Evolutionary conservation across 1,140 invertebrate genomes (phyloP).

Genomic region (Myzus persicae): DNA sequence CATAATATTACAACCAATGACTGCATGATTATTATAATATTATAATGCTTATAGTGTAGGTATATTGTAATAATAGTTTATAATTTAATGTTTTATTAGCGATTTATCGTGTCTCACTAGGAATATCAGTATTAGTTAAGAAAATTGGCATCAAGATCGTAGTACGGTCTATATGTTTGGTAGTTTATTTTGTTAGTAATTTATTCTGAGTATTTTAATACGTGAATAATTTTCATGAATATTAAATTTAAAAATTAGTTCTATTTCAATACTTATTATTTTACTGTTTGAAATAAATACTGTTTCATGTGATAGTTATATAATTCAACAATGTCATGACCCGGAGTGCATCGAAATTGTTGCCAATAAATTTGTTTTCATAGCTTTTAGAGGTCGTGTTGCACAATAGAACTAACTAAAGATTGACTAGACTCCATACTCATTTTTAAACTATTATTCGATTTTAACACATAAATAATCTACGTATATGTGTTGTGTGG

Average conservation of each 20-base stretch:
- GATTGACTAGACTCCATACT: not conserved
- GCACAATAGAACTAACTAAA: conserved; percentile 27
- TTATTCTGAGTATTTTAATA: not conserved
- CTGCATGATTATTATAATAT: not conserved
- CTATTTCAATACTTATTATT: not conserved
- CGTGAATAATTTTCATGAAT: not conserved
- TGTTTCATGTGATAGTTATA: not conserved
- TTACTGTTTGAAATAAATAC: not conserved
- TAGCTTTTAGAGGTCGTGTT: conserved; percentile 32
- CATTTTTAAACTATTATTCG: not conserved
- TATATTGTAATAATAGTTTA: not conserved
- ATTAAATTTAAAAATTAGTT: not conserved
- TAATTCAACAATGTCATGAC: conserved; percentile 48
- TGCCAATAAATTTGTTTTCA: conserved; percentile 55
- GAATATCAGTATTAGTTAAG: not conserved
- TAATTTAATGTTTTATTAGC: not conserved
- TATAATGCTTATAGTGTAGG: not conserved
- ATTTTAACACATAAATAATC: not conserved
- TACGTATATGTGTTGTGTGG: not conserved
- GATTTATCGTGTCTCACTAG: not conserved
- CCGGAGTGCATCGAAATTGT: conserved; percentile 27
- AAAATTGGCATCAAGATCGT: not conserved
- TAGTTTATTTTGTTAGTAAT: not conserved
- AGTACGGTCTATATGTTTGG: not conserved
- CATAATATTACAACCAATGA: not conserved